Evolutionary conservation across 2,113 vertebrate species (phyloP), one percentile per base, ranked within the genome.

Genomic region (Noctilio leporinus): DNA sequence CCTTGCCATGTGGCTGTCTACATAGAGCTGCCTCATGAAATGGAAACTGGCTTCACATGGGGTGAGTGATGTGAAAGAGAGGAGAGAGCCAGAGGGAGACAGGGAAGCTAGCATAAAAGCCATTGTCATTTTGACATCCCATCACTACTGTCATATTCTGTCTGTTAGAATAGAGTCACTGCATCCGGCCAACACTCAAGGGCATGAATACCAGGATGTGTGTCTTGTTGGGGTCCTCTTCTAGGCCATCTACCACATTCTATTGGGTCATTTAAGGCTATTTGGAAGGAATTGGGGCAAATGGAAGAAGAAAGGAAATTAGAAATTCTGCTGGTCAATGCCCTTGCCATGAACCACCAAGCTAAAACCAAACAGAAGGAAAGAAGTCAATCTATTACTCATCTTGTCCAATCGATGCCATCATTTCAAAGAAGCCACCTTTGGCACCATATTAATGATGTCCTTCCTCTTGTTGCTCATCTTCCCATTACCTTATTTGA

Each of bases 211-310:
- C 28, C 43, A 9, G 65, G 33, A 59, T 19, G 11, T 4, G 14
- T 47, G 59, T 4, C 7, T 47, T 33, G 17, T 0, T 12, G 20
- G 59, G 43, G 59, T 69, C 93, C 90, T 51, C 64, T 91, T 73
- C 33, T 64, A 75, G n/a, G 22, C 28, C 90, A 33, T 69, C 64
- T 33, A 4, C 40, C 65, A 73, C 0, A 15, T 0, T 33, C 80
- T 51, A 7, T 17, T 20, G 55, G 40, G 28, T 72, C 38, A 45
- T 51, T 28, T 59, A 33, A 62, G 73, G 64, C 33, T 80, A 5
- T 83, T 83, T 75, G 91, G 45, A 51, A 94, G 51, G 80, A 26
- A 64, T 62, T 67, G 92, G 4, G 0, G 57, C 89, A 83, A 55
- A 38, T 19, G 30, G 47, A 47, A 62, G 26, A 75, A 81, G 19